Percentiles rank a stretch among this genome's conserved stretches.
These are phyloP conservation scores for Ceratosolen fusciceps DNA, from an alignment of 1,140 invertebrate species.

Conservation along the genomic window DNA sequence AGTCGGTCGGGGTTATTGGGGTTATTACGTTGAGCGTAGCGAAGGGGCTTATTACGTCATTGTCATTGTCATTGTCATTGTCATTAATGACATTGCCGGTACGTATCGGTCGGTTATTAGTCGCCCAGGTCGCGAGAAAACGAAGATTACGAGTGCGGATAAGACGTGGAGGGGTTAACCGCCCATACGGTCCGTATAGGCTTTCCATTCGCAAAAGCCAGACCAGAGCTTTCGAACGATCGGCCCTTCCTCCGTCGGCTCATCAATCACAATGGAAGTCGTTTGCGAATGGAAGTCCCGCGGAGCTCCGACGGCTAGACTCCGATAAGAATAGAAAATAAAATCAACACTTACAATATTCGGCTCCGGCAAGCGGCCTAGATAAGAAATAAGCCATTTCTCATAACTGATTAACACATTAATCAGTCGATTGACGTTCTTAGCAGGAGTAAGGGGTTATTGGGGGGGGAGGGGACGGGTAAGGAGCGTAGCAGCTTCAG, in stretches of 20 bases:
- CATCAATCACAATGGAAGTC: no score
- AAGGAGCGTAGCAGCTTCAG: neutral
- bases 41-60: neutral
- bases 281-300: no score
- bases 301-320: no score
- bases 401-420: neutral
- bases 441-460: neutral
- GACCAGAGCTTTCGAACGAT: no score
- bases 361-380: neutral
- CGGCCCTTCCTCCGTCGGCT: no score
- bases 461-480: neutral
- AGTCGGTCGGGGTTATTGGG: neutral
- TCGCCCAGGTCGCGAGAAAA: no score
- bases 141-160: neutral
- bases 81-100: neutral
- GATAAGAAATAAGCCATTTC: neutral
- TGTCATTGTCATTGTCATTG: no score
- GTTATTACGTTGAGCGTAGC: no score
- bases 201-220: no score
- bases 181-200: no score
- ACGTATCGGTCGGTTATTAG: no score
- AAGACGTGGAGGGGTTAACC: no score
- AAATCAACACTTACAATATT: constrained; percentile 8
- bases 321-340: neutral
- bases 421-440: neutral